phyloP scores from a whole-genome alignment of 2,797 vertebrate genomes.

The Pangasius djambal region DNA sequence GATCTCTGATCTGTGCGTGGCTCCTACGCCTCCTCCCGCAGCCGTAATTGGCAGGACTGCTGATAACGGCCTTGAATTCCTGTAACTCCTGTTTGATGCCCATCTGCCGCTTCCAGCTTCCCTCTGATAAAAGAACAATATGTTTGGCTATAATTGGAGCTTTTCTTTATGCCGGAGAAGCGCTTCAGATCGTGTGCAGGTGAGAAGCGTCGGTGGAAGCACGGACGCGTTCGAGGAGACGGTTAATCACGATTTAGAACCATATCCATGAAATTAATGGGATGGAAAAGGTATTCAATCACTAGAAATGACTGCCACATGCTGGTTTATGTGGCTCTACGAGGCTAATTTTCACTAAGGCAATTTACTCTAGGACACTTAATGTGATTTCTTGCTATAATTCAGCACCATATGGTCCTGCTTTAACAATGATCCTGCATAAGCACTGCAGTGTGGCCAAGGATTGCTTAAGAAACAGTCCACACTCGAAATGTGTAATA shows the following conservation, averaged over 20 bases:
- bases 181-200: slow-evolving; percentile 51
- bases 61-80: slow-evolving; percentile 67
- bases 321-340: slow-evolving; percentile 35
- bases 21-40: slow-evolving; percentile 61
- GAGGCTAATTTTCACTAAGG: slow-evolving; percentile 47
- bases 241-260: slow-evolving; percentile 48
- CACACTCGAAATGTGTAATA: background rate
- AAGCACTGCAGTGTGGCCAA: background rate
- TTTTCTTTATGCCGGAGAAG: slow-evolving; percentile 50
- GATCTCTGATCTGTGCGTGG: slow-evolving; percentile 39
- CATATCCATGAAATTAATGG: slow-evolving; percentile 45
- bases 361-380: slow-evolving; percentile 29
- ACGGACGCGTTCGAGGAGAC: background rate
- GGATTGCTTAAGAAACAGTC: background rate
- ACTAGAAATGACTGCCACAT: slow-evolving; percentile 39
- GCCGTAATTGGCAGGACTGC: slow-evolving; percentile 71
- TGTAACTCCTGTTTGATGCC: slow-evolving; percentile 70
- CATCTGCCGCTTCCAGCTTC: slow-evolving; percentile 59
- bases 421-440: slow-evolving; percentile 6
- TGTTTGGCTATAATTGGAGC: slow-evolving; percentile 66
- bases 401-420: slow-evolving; percentile 16
- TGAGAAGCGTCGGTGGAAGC: slow-evolving; percentile 39
- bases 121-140: slow-evolving; percentile 64
- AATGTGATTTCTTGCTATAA: slow-evolving; percentile 21
- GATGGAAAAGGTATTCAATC: slow-evolving; percentile 26